Evolutionary conservation across 2,797 vertebrate species (phyloP).

Genomic region (Eulemur rubriventer): DNA sequence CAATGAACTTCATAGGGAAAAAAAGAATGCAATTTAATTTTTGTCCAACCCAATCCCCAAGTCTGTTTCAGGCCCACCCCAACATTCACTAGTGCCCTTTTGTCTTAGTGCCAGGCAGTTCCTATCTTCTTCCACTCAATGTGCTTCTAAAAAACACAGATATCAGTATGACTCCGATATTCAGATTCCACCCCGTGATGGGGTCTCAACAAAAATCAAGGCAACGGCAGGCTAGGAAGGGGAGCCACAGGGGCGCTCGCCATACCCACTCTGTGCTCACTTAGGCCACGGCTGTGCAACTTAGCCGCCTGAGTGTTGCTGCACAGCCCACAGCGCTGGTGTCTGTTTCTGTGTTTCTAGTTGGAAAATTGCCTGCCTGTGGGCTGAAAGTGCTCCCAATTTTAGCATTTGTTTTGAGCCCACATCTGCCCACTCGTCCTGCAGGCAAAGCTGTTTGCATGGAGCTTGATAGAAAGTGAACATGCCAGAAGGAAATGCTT

Average conservation of each 20-base stretch:
- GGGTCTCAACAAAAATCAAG: neutral
- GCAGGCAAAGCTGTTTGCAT: constrained; percentile 40
- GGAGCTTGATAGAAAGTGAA: constrained; percentile 44
- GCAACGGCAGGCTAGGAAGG: neutral
- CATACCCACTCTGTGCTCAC: neutral
- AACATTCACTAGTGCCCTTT: neutral
- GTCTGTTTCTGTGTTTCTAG: neutral
- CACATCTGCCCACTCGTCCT: constrained; percentile 52
- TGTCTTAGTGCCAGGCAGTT: neutral
- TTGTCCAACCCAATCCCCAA: no score
- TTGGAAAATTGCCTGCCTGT: constrained; percentile 8
- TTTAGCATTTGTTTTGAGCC: constrained; percentile 67
- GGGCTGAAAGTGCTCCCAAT: constrained; percentile 54
- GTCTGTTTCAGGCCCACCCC: neutral
- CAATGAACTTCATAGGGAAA: neutral
- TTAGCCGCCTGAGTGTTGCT: neutral
- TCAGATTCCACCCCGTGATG: neutral
- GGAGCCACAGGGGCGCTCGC: rapidly evolving
- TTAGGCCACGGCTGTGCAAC: neutral
- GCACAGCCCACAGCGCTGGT: neutral
- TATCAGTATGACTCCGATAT: neutral
- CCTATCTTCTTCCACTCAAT: neutral
- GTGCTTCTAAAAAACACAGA: neutral
- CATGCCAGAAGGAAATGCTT: neutral
- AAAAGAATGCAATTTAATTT: neutral